Evolutionary conservation across 1,140 invertebrate species (phyloP).

Genomic region (Pomacea maculata): DNA sequence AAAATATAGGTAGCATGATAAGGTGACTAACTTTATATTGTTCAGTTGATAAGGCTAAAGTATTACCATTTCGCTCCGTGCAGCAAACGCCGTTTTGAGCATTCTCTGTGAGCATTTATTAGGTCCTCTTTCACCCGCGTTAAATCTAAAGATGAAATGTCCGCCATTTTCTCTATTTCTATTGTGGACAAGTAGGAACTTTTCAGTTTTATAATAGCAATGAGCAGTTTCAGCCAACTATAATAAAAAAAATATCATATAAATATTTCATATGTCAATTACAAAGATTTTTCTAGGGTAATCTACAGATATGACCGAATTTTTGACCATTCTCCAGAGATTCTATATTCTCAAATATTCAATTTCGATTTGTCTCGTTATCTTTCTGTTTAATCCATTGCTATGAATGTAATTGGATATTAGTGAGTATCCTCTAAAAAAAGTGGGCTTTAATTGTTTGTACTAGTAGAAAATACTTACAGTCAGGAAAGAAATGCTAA

Average conservation of each 20-base stretch:
- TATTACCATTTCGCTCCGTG: conserved; percentile 81
- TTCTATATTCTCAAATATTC: too few species aligned
- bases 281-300: too few species aligned
- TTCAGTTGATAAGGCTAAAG: neutral
- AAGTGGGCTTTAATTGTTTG: too few species aligned
- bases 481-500: too few species aligned
- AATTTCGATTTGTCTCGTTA: too few species aligned
- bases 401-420: too few species aligned
- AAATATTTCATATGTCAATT: neutral
- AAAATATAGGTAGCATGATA: neutral
- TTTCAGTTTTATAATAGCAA: conserved; percentile 6
- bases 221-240: neutral
- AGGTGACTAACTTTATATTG: neutral
- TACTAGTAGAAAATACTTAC: too few species aligned
- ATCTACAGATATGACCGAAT: neutral
- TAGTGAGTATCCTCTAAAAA: too few species aligned
- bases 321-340: conserved; percentile 21
- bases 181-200: neutral
- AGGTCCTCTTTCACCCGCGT: conserved; percentile 73
- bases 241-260: conserved; percentile 4
- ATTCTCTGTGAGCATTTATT: conserved; percentile 74
- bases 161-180: conserved; percentile 44
- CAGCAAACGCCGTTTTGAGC: conserved; percentile 75
- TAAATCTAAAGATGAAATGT: conserved; percentile 53
- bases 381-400: too few species aligned